Evolutionary conservation across 1,140 invertebrate species (phyloP).

Genomic region (Lutraria rhynchaena): DNA sequence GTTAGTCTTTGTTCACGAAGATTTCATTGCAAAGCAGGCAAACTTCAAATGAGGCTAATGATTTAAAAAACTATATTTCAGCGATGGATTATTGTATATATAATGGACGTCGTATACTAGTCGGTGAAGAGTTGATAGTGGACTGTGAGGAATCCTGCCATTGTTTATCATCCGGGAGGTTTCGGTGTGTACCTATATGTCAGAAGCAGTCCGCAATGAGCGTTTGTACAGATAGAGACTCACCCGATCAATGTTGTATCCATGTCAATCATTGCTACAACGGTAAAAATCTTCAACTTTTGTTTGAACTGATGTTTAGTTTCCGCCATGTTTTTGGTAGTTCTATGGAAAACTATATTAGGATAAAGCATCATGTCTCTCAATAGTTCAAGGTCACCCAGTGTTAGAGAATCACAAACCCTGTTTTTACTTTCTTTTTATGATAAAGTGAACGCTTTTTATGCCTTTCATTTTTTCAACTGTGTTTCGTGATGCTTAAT

Average conservation of each 20-base stretch:
- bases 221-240: neutral
- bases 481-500: too few relatives aligned
- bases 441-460: too few relatives aligned
- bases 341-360: too few relatives aligned
- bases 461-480: too few relatives aligned
- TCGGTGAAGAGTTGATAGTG: conserved; percentile 30
- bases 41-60: neutral
- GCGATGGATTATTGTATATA: conserved; percentile 37
- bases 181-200: conserved; percentile 38
- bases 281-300: conserved; percentile 3
- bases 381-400: too few relatives aligned
- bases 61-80: neutral
- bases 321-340: too few relatives aligned
- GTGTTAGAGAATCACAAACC: too few relatives aligned
- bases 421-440: too few relatives aligned
- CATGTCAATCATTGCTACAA: conserved; percentile 3
- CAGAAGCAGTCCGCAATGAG: neutral
- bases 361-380: too few relatives aligned
- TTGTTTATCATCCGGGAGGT: conserved; percentile 21
- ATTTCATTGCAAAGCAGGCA: neutral
- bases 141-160: conserved; percentile 43
- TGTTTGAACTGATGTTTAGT: too few relatives aligned
- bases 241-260: conserved; percentile 20
- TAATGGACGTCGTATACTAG: conserved; percentile 13
- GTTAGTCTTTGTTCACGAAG: neutral